These are phyloP conservation scores for Gasterosteus nipponicus DNA, from an alignment of 2,113 vertebrate species.

Conservation along the genomic window DNA sequence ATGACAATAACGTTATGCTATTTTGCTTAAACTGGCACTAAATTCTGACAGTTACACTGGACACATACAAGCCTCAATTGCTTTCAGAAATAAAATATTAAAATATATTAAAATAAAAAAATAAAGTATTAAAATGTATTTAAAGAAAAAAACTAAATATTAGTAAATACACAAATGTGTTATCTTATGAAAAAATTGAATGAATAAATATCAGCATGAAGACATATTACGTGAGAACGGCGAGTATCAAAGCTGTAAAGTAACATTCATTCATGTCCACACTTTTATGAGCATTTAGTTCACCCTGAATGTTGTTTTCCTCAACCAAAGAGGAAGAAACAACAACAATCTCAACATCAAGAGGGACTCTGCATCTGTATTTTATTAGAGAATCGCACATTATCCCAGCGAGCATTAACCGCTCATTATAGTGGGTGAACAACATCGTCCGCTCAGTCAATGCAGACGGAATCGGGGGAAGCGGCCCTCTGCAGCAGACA, in stretches of 20 bases:
- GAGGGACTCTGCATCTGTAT: constrained; percentile 5
- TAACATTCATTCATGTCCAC: neutral
- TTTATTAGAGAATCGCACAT: constrained; percentile 4
- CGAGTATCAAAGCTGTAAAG: neutral
- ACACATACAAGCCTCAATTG: neutral
- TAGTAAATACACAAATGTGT: no score
- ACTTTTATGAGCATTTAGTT: neutral
- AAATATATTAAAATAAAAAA: no score
- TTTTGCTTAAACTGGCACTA: neutral
- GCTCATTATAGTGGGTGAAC: constrained; percentile 42
- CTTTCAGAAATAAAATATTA: no score
- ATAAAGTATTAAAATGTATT: no score
- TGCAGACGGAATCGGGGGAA: constrained; percentile 32
- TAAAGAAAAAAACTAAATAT: no score
- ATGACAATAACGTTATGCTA: neutral
- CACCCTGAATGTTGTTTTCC: neutral
- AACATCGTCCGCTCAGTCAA: constrained; percentile 51
- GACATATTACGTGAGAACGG: neutral
- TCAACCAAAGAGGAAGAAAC: neutral
- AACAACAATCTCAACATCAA: neutral
- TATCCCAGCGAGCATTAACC: constrained; percentile 10
- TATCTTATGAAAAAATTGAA: neutral
- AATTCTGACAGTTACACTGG: neutral
- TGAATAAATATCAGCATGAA: neutral
- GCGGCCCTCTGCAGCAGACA: constrained; percentile 29